Evolutionary conservation across 2,888 invertebrate genomes (phyloP).

Genomic region (Melinaea menophilus): DNA sequence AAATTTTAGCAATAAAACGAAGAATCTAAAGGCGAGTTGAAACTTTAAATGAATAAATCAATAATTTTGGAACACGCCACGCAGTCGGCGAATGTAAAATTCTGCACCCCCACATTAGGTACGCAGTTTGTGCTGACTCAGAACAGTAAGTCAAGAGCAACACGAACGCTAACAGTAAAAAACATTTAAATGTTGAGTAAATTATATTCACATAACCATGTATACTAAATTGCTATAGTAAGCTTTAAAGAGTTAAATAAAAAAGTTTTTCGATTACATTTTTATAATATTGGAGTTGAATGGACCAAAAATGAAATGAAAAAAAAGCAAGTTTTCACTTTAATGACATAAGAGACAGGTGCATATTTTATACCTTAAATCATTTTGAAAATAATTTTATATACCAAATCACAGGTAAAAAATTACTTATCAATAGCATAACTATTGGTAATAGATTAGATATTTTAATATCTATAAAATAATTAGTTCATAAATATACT

Average conservation of each 20-base stretch:
- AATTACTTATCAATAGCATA: too few species aligned
- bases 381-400: too few species aligned
- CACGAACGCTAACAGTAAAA: neutral
- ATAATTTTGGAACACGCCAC: conserved; percentile 44
- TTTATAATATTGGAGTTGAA: too few species aligned
- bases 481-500: neutral
- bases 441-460: too few species aligned
- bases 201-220: neutral
- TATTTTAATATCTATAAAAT: neutral
- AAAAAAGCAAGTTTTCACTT: too few species aligned
- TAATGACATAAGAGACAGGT: too few species aligned
- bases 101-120: conserved; percentile 42
- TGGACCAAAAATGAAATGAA: too few species aligned
- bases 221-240: too few species aligned
- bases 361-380: too few species aligned
- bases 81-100: conserved; percentile 44
- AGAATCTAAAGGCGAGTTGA: conserved; percentile 43
- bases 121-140: conserved; percentile 47
- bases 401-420: too few species aligned
- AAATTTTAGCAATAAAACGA: conserved; percentile 30
- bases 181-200: neutral
- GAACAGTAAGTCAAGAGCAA: conserved; percentile 25
- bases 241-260: too few species aligned
- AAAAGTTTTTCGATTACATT: too few species aligned
- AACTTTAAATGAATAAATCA: conserved; percentile 57